Conservation (phyloP, 2,888 invertebrate species). For the Ischnura elegans region DNA sequence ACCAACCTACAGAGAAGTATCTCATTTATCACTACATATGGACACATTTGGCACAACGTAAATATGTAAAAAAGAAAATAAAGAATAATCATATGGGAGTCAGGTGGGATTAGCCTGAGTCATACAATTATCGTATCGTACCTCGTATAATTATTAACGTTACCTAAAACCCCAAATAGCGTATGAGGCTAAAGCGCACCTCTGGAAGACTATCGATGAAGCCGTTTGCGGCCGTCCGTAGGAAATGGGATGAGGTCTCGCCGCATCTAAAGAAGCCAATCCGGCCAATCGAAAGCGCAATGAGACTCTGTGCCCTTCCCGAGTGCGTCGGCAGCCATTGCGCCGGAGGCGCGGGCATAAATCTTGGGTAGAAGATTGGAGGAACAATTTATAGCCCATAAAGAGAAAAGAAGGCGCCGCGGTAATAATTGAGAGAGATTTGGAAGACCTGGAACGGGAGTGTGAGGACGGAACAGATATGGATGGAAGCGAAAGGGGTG, state of each 20-base stretch:
- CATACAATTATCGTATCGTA: too few relatives aligned
- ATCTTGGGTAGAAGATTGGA: conserved; percentile 7
- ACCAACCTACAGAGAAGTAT: too few relatives aligned
- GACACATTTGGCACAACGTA: too few relatives aligned
- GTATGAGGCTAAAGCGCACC: too few relatives aligned
- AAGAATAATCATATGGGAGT: too few relatives aligned
- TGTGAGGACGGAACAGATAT: neutral
- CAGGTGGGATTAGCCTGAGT: too few relatives aligned
- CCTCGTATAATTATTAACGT: too few relatives aligned
- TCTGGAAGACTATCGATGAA: neutral
- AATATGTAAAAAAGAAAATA: too few relatives aligned
- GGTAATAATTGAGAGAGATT: conserved; percentile 22
- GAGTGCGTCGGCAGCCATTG: neutral
- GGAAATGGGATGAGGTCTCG: neutral
- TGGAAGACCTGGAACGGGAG: neutral
- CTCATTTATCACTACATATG: too few relatives aligned
- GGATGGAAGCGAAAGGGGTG: neutral
- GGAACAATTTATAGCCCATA: conserved; percentile 20
- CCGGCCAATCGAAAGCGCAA: neutral
- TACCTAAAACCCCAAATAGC: too few relatives aligned
- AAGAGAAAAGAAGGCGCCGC: conserved; percentile 13
- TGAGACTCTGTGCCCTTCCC: neutral
- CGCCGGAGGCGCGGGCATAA: neutral
- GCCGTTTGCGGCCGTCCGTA: neutral
- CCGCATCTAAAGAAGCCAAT: neutral